Conservation (phyloP, 1,140 invertebrate genomes). For the Drosophila miranda region DNA sequence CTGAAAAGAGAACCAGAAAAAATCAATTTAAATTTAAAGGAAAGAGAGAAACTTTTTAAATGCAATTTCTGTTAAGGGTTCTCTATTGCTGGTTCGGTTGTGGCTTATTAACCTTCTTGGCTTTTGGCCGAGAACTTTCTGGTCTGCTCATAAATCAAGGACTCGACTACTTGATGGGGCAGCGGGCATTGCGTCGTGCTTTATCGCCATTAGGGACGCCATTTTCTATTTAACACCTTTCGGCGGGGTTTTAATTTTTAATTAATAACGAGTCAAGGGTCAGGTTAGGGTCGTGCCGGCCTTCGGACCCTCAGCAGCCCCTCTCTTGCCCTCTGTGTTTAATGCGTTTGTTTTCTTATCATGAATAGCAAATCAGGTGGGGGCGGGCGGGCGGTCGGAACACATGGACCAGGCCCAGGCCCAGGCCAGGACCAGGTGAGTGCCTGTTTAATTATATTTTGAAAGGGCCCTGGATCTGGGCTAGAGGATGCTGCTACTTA, state of each 20-base stretch:
- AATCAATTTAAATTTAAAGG: conserved; percentile 67
- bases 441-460: conserved; percentile 77
- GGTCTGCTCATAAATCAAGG: conserved; percentile 69
- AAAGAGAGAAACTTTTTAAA: conserved; percentile 33
- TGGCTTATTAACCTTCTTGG: conserved; percentile 56
- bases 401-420: conserved; percentile 58
- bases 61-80: conserved; percentile 41
- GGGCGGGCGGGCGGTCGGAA: conserved; percentile 19
- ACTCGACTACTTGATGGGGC: conserved; percentile 37
- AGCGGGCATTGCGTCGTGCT: conserved; percentile 51
- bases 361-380: conserved; percentile 76
- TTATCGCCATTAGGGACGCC: conserved; percentile 72
- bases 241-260: conserved; percentile 78
- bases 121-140: conserved; percentile 50
- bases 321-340: conserved; percentile 28
- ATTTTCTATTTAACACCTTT: conserved; percentile 80
- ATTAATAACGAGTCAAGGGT: conserved; percentile 74
- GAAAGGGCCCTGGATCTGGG: conserved; percentile 41
- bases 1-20: conserved; percentile 48
- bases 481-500: conserved; percentile 76
- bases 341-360: conserved; percentile 81
- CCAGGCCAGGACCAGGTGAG: conserved; percentile 27
- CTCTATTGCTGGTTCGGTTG: neutral
- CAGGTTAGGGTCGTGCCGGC: conserved; percentile 57
- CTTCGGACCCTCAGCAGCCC: conserved; percentile 21